Evolutionary conservation across 2,888 invertebrate genomes (phyloP), one percentile per base, ranked within the genome.

Genomic region (Eristalis pertinax): DNA sequence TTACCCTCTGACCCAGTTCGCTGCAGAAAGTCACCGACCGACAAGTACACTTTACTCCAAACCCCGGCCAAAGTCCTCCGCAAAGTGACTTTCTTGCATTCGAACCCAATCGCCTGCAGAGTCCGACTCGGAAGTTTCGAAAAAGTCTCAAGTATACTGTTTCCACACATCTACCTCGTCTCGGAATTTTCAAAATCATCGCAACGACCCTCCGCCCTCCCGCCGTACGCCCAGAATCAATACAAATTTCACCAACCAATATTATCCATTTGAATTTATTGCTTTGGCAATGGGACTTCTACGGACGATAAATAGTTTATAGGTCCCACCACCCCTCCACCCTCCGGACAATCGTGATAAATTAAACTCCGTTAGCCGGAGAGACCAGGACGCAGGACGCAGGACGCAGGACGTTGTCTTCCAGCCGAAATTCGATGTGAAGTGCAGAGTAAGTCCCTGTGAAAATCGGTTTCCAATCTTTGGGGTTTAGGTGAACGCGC

Each of bases 251-350:
- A 65, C 73, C 73, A 82, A 86, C 74, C 82, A 86, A 86, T 86
- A 86, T 82, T 82, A 82, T 86, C 85, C 74, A 78, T 74, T 82
- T 74, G 70, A 86, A 86, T 82, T 78, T 82, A 86, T 82, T 77
- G 81, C 74, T 69, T 77, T 74, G 81, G 82, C 85, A 86, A 86
- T 86, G 82, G 81, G 82, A 82, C 81, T 85, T 81, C 81, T 85
- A 73, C 72, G 76, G 72, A 73, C 80, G 84, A 86, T 86, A 86
- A 86, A 86, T 86, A 82, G 82, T 82, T 86, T 86, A 86, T 86
- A 82, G 82, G 77, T 78, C 73, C 85, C 84, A n/a, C n/a, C n/a
- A n/a, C 77, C 82, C 50, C 19, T 58, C 73, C 77, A 77, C 75
- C 77, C 78, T n/a, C 19, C 64, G 78, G 85, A 82, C 81, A 82